These are phyloP conservation scores for Syngnathus acus DNA, from an alignment of 2,797 vertebrate species.

Conservation along the genomic window DNA sequence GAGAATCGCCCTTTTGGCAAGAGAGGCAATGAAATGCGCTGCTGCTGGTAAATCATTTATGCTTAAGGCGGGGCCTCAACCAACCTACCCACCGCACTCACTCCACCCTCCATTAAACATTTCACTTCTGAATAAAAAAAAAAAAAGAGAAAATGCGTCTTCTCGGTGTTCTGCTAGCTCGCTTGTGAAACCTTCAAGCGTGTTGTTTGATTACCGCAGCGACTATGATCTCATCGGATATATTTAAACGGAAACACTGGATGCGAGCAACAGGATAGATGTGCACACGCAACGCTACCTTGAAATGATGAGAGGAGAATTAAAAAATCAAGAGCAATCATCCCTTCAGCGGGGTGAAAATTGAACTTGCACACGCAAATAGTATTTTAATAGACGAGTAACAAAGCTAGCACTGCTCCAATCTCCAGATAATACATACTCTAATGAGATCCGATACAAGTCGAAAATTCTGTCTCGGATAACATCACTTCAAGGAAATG, in stretches of 20 bases:
- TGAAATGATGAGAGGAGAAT: not conserved
- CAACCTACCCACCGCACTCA: not conserved
- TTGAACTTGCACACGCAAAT: not conserved
- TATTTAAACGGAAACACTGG: not conserved
- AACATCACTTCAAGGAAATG: not conserved
- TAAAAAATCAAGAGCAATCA: constrained; percentile 1
- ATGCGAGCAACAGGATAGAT: not conserved
- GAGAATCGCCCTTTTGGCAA: constrained; percentile 1
- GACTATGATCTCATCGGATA: not conserved
- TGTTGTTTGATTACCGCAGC: constrained; percentile 1
- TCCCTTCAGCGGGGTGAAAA: not conserved
- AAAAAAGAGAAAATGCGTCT: not conserved
- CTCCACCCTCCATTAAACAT: not conserved
- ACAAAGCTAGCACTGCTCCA: not conserved
- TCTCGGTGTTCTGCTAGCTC: not conserved
- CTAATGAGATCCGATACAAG: not conserved
- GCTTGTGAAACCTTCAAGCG: not conserved
- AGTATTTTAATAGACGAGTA: not conserved
- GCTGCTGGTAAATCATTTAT: constrained; percentile 1
- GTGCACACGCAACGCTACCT: not conserved
- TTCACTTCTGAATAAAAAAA: not conserved
- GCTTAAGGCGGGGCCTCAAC: not conserved
- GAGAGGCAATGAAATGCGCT: not conserved
- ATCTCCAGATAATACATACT: not conserved
- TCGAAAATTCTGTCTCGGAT: not conserved